Base-by-base conservation (phyloP, 1,140 invertebrate genomes). In the Anoplophora glabripennis region DNA sequence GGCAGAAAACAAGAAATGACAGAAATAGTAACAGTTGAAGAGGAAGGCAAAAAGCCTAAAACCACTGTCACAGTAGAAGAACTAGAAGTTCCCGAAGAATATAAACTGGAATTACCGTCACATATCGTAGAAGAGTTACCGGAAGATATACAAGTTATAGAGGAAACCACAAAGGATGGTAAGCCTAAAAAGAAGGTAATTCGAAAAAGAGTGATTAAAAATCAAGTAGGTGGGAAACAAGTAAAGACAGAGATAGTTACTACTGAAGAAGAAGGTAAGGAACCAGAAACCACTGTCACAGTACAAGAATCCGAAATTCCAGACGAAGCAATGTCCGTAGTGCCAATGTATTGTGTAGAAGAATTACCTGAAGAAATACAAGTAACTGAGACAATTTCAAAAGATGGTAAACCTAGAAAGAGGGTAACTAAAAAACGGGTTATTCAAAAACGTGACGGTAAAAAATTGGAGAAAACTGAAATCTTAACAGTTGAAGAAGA, bases 1-100 rank as follows among this genome's bases (percentile, higher is more conserved):
- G 48, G 42, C 34, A 33, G 57, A 53, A 44, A 60, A 61, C 55
- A 68, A 66, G 64, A 58, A 40, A 52, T 35, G 4, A 71, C 68
- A 28, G 68, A 74, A 63, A 75, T 77, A 45, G 59, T 70, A 42
- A 66, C 66, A 3, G 60, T 66, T n/a, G 65, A 77, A 49, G 72
- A 70, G 54, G 76, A 75, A 56, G 74, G 72, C 40, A 70, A 79
- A 52, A 68, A 70, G 11, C 68, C 72, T 8, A 63, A 75, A 56
- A 69, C 73, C 15, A 75, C 73, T 28, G 67, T 75, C 46, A 69
- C 70, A 64, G 51, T 64, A 59, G 57, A 69, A 38, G 67, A 68
- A 45, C 37, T 51, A 17, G 51, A 28, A 28, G 5, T 28, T 34
- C 49, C 36, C 8, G 54, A 58, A 58, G 52, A 68, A 61, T 14